Base-by-base conservation (phyloP, 2,113 vertebrate species). In the Plestiodon gilberti region DNA sequence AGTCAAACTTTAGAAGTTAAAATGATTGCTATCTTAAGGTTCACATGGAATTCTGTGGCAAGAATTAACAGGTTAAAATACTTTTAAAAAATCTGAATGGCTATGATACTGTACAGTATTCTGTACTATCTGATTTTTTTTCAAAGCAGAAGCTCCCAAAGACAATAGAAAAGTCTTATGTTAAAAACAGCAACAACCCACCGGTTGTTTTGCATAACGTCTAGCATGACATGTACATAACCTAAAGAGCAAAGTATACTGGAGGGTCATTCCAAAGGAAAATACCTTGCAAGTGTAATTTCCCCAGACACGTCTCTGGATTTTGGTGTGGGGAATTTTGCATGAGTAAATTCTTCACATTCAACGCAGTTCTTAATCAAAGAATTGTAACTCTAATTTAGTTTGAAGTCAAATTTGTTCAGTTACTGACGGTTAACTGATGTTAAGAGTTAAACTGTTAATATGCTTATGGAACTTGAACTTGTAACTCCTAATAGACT, bases 181-280 rank as follows among this genome's bases (percentile, higher is more conserved):
- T 15, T 70, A 35, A 35, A 70, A 38, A 17, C 4, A 17, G 18
- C 17, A 64, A 20, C 20, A n/a, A n/a, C n/a, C n/a, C n/a, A 35
- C 13, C 13, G 40, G 28, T 65, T 81, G 18, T 74, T 40, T 43
- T 43, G 25, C 71, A 74, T 43, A 74, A 59, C 48, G 13, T 48
- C 38, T 65, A 65, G 15, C 15, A 65, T 67, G 38, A 35, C 13
- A 4, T 28, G 30, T 25, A 17, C 8, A 43, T 64, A 48, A 69
- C 28, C 23, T 48, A 61, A 86, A 87, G 67, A 90, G 87, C 89
- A 92, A 82, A 74, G 3, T 11, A 48, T 84, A 0, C 0, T 88
- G 76, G 64, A 94, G 94, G 92, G 81, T 95, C 88, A 93, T 77
- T 88, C 43, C 75, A 85, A 83, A 78, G 89, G 79, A 92, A 91